These are phyloP conservation scores for Enteromius trimaculatus DNA, from an alignment of 2,797 vertebrate species.

Conservation along the genomic window DNA sequence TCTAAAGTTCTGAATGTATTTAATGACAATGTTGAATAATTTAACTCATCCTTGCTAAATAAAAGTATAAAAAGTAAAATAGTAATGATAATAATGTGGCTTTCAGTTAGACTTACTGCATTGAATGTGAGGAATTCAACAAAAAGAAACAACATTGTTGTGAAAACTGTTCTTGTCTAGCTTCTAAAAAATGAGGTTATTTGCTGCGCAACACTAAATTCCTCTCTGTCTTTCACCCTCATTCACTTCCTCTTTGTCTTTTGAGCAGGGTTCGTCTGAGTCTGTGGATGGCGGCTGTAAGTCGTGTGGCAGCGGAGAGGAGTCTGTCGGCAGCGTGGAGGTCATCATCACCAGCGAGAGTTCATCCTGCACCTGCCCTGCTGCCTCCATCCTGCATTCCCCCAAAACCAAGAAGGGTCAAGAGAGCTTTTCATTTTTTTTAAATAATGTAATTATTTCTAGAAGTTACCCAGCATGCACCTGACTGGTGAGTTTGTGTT, in stretches of 20 bases:
- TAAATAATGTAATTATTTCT: neutral
- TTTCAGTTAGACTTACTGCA: neutral
- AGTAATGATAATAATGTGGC: neutral
- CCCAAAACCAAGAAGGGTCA: slow-evolving; percentile 90
- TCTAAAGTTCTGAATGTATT: neutral
- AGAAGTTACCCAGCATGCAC: neutral
- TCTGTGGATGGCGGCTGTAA: slow-evolving; percentile 85
- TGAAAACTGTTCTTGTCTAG: neutral
- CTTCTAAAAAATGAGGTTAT: neutral
- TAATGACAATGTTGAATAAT: neutral
- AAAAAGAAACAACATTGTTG: neutral
- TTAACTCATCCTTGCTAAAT: neutral
- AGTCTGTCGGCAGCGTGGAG: slow-evolving; percentile 79
- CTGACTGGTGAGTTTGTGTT: neutral
- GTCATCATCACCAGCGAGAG: slow-evolving; percentile 79
- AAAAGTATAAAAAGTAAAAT: neutral
- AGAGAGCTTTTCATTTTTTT: neutral
- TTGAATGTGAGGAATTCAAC: neutral
- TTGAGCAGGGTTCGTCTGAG: slow-evolving; percentile 80
- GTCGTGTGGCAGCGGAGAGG: slow-evolving; percentile 81
- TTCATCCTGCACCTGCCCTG: slow-evolving; percentile 86
- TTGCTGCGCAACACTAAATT: neutral
- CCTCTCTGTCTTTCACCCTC: neutral
- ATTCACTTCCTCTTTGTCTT: neutral
- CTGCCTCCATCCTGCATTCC: slow-evolving; percentile 81